A percentile compares a stretch with the other conserved stretches of the same genome.
Conservation (phyloP, 1,140 invertebrate genomes). For the Agraylea sexmaculata region DNA sequence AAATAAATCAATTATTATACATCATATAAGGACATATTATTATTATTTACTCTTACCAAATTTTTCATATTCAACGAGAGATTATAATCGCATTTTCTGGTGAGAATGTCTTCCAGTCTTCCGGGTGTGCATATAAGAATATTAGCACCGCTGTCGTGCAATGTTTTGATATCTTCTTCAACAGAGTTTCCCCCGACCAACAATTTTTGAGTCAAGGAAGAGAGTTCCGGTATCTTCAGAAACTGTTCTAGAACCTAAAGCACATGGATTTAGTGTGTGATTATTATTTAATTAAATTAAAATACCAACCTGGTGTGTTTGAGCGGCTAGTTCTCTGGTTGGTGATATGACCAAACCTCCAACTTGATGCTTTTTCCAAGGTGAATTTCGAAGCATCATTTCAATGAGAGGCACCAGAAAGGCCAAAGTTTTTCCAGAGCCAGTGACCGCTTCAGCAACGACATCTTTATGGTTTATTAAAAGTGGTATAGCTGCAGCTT, state of each 20-base stretch:
- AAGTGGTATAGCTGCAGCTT: constrained; percentile 85
- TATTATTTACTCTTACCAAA: constrained; percentile 42
- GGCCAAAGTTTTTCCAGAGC: constrained; percentile 92
- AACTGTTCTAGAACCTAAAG: constrained; percentile 42
- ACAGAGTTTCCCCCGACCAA: constrained; percentile 75
- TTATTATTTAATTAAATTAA: background rate
- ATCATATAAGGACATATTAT: constrained; percentile 6
- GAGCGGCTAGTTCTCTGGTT: constrained; percentile 82
- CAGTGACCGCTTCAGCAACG: constrained; percentile 92
- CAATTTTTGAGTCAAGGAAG: constrained; percentile 44
- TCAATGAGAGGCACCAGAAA: constrained; percentile 87
- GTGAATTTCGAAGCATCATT: constrained; percentile 58
- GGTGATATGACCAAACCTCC: constrained; percentile 85
- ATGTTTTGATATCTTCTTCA: constrained; percentile 56
- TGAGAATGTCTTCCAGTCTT: constrained; percentile 77
- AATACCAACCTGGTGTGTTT: constrained; percentile 68
- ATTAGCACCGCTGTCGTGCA: constrained; percentile 62
- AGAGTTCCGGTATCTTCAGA: constrained; percentile 25
- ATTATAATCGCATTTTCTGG: constrained; percentile 49
- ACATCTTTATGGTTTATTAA: constrained; percentile 87
- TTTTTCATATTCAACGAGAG: constrained; percentile 56
- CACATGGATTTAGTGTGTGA: too few relatives aligned
- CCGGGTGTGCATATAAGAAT: constrained; percentile 90
- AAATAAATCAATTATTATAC: constrained; percentile 19
- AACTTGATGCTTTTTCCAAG: constrained; percentile 66